A percentile compares a stretch with the other conserved stretches of the same genome.
phyloP scores from a whole-genome alignment of 1,140 invertebrate species.

The Bombyx mandarina region DNA sequence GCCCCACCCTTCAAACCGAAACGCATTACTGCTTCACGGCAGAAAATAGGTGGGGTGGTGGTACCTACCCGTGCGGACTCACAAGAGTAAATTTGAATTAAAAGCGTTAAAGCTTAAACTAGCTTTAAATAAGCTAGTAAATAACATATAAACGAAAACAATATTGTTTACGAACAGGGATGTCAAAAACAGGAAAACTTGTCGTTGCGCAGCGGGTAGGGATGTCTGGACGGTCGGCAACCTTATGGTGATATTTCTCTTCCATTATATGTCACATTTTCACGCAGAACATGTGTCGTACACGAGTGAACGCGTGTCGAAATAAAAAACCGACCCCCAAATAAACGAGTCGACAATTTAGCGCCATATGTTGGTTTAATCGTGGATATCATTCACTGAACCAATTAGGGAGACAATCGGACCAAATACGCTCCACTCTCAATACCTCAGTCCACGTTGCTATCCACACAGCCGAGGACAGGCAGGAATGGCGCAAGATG shows the following conservation, averaged over 20 bases:
- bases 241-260: constrained; percentile 27
- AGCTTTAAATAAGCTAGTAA: not conserved
- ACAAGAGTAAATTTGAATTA: too few species aligned
- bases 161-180: constrained; percentile 15
- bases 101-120: not conserved
- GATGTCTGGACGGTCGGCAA: not conserved
- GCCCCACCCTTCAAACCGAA: too few species aligned
- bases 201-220: constrained; percentile 19
- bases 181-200: constrained; percentile 36
- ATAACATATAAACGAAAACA: not conserved
- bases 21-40: too few species aligned
- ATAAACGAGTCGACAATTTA: constrained; percentile 20
- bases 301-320: constrained; percentile 31
- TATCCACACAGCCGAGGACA: too few species aligned
- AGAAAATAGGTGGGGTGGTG: too few species aligned
- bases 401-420: not conserved
- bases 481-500: too few species aligned
- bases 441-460: too few species aligned
- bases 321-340: constrained; percentile 26
- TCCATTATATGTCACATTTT: constrained; percentile 30
- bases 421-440: too few species aligned
- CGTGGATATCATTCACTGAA: constrained; percentile 2
- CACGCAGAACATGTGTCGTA: constrained; percentile 33
- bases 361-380: constrained; percentile 22
- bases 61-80: too few species aligned